A percentile compares a stretch with the other conserved stretches of the same genome.
Conservation (phyloP, 2,113 vertebrate species). For the Sinocyclocheilus maitianheensis region DNA sequence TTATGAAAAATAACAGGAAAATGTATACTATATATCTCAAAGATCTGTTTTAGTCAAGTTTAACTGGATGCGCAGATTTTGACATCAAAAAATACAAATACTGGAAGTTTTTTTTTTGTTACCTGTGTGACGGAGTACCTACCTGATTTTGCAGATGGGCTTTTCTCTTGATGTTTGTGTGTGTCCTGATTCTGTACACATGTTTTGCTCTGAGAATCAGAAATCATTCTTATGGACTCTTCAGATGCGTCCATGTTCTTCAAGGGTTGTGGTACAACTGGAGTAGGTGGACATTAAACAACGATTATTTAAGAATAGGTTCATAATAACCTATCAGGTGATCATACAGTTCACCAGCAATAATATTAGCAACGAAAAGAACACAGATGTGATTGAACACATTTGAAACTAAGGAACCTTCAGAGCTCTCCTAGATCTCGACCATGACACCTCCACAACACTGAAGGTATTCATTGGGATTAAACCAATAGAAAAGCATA, state of each 20-base stretch:
- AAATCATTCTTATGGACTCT: slow-evolving; percentile 58
- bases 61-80: not conserved
- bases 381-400: not conserved
- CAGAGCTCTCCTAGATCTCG: not conserved
- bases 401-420: not conserved
- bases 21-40: not conserved
- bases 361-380: not conserved
- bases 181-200: slow-evolving; percentile 11
- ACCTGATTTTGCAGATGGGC: slow-evolving; percentile 35
- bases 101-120: not conserved
- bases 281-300: not conserved
- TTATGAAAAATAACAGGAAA: not conserved
- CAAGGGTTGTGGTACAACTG: slow-evolving; percentile 37
- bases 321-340: not conserved
- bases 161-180: slow-evolving; percentile 19
- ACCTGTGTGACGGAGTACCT: not conserved
- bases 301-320: not conserved
- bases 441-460: not conserved
- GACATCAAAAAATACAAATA: not conserved
- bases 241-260: slow-evolving; percentile 61
- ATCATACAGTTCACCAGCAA: not conserved
- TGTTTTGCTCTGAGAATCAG: slow-evolving; percentile 40
- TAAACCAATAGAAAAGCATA: not conserved
- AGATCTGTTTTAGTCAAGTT: not conserved
- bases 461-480: not conserved